These are phyloP conservation scores for Okapia johnstoni DNA, from an alignment of 2,113 vertebrate species.

Conservation along the genomic window DNA sequence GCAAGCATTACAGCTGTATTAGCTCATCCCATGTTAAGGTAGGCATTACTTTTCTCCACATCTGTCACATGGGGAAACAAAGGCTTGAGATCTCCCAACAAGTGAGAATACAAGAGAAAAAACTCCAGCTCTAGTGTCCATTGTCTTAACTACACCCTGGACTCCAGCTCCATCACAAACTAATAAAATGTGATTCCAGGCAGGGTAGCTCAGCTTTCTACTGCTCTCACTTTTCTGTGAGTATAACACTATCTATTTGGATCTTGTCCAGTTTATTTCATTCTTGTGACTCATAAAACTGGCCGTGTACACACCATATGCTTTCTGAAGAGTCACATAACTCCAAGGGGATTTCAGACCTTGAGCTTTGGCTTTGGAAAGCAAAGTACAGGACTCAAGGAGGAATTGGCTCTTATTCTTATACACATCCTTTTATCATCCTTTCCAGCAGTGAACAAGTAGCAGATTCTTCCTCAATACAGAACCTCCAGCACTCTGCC, in stretches of 20 bases:
- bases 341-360: background rate
- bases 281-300: background rate
- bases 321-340: background rate
- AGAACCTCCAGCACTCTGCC: background rate
- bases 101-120: background rate
- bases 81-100: background rate
- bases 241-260: background rate
- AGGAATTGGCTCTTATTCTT: background rate
- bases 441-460: background rate
- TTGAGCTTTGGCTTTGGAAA: slow-evolving; percentile 12
- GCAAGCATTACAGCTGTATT: background rate
- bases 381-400: background rate
- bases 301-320: background rate
- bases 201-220: background rate
- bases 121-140: background rate
- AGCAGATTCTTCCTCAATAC: background rate
- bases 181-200: background rate
- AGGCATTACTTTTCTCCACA: background rate
- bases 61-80: background rate
- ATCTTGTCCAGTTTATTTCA: background rate
- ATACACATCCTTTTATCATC: background rate
- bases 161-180: background rate
- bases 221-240: background rate
- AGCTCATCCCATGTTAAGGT: background rate
- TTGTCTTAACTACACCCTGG: background rate